A percentile compares a stretch with the other conserved stretches of the same genome.
These are phyloP conservation scores for Premnoplex brunnescens DNA, from an alignment of 2,797 vertebrate genomes.

Conservation along the genomic window DNA sequence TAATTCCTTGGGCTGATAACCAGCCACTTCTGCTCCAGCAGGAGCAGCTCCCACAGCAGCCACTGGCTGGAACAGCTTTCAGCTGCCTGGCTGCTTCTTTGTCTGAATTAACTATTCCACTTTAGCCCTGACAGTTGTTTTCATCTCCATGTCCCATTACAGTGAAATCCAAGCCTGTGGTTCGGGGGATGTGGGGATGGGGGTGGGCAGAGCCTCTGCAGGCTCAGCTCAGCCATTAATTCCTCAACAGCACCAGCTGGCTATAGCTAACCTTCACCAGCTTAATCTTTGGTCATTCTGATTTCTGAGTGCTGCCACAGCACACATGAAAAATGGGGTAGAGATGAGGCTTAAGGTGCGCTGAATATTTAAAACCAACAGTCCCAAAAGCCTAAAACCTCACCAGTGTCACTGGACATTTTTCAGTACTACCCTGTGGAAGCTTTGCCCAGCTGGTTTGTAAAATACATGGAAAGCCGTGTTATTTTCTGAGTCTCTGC, in stretches of 20 bases:
- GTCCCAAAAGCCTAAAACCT: neutral
- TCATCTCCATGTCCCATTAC: slow-evolving; percentile 65
- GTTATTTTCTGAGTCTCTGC: neutral
- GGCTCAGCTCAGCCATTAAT: slow-evolving; percentile 65
- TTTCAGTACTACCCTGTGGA: neutral
- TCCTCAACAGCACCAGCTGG: slow-evolving; percentile 72
- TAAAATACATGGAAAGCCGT: neutral
- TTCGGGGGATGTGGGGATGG: slow-evolving; percentile 30
- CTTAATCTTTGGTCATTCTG: slow-evolving; percentile 38
- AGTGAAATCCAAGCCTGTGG: slow-evolving; percentile 78
- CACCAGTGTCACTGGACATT: fast-evolving
- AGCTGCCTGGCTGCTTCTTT: slow-evolving; percentile 13
- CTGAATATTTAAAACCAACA: neutral
- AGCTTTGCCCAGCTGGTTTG: neutral
- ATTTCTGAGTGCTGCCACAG: neutral
- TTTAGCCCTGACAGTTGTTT: slow-evolving; percentile 65
- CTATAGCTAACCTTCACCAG: neutral
- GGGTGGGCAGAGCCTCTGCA: neutral
- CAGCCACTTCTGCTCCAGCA: slow-evolving; percentile 2
- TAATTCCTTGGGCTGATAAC: neutral
- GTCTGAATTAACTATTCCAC: slow-evolving; percentile 21
- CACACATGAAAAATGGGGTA: neutral
- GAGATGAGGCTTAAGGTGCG: neutral
- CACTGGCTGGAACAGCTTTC: neutral
- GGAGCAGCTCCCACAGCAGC: neutral